These are phyloP conservation scores for Lucilia cuprina DNA, from an alignment of 1,140 invertebrate species.

Conservation along the genomic window DNA sequence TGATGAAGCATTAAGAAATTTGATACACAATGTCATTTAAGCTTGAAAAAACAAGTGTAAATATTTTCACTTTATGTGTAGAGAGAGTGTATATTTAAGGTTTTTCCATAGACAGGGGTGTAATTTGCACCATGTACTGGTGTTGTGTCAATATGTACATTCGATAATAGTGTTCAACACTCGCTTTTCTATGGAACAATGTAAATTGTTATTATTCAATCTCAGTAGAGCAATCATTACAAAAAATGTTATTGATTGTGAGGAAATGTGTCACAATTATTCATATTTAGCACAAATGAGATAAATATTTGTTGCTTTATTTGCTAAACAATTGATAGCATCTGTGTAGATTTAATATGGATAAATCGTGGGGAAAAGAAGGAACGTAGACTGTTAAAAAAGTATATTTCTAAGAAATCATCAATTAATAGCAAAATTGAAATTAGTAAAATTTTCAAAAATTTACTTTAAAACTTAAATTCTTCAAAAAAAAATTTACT, in stretches of 20 bases:
- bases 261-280: not conserved
- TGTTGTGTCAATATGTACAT: not conserved
- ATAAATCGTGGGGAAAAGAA: too few species aligned
- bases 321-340: too few species aligned
- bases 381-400: too few species aligned
- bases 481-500: too few species aligned
- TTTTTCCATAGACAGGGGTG: not conserved
- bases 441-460: too few species aligned
- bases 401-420: too few species aligned
- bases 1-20: not conserved
- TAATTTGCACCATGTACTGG: not conserved
- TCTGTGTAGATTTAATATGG: too few species aligned
- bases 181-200: not conserved
- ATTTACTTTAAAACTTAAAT: too few species aligned
- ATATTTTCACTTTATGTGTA: not conserved
- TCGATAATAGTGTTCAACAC: not conserved
- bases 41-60: not conserved
- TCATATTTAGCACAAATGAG: too few species aligned
- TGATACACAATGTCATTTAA: not conserved
- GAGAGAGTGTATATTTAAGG: not conserved
- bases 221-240: not conserved
- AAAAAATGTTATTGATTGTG: not conserved
- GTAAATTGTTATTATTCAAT: not conserved
- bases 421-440: too few species aligned
- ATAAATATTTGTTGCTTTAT: too few species aligned